phyloP scores from a whole-genome alignment of 2,797 vertebrate species.

The Capromys pilorides region DNA sequence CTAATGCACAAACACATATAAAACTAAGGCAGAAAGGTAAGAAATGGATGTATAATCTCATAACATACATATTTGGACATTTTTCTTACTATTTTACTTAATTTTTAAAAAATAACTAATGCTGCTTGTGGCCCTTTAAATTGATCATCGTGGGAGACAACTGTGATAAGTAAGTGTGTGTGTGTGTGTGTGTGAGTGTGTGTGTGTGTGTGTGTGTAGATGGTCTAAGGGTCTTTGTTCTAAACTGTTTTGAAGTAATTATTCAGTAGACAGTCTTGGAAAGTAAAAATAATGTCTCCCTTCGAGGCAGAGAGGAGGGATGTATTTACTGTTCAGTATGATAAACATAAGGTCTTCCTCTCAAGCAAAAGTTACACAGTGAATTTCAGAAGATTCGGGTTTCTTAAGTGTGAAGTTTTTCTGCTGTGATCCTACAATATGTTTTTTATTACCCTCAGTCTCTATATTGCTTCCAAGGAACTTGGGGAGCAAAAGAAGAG shows the following conservation, averaged over 20 bases:
- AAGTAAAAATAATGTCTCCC: not conserved
- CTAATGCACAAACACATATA: slow-evolving; percentile 16
- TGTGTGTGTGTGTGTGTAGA: not conserved
- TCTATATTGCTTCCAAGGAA: not conserved
- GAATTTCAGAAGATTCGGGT: not conserved
- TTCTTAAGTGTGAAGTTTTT: not conserved
- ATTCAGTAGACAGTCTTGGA: not conserved
- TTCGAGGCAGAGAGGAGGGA: not conserved
- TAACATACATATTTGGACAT: not conserved
- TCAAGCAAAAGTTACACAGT: not conserved
- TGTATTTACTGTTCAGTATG: not conserved
- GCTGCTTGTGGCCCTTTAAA: not conserved
- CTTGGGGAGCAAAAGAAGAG: not conserved
- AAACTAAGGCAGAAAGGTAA: not conserved
- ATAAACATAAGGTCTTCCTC: not conserved
- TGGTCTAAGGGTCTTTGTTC: not conserved
- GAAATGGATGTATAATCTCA: not conserved
- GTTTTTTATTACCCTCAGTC: not conserved
- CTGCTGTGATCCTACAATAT: not conserved
- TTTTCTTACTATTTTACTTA: not conserved
- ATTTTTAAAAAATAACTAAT: not conserved
- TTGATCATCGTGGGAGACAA: not conserved
- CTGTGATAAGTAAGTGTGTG: not conserved
- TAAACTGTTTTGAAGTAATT: not conserved
- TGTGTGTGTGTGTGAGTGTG: not conserved